A percentile compares a stretch with the other conserved stretches of the same genome.
phyloP scores from a whole-genome alignment of 2,888 invertebrate species.

The Cosmia trapezina region DNA sequence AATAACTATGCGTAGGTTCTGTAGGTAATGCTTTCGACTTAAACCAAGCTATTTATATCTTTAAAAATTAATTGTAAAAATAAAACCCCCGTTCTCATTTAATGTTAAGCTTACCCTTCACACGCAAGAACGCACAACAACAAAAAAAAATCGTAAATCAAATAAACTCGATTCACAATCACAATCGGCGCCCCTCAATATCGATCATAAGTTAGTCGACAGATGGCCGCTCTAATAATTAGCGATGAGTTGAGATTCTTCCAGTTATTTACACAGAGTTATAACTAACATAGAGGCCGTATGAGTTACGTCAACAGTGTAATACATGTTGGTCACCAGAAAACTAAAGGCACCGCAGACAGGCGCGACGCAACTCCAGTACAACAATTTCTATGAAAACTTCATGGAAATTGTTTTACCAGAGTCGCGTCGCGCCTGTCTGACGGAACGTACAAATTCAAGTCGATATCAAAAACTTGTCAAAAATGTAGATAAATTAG shows the following conservation, averaged over 20 bases:
- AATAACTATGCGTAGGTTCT: neutral
- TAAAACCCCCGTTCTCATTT: slow-evolving; percentile 28
- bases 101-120: slow-evolving; percentile 21
- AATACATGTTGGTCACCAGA: neutral
- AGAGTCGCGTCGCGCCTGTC: no score
- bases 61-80: slow-evolving; percentile 7
- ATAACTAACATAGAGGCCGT: slow-evolving; percentile 8
- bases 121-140: slow-evolving; percentile 44
- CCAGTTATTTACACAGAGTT: slow-evolving; percentile 38
- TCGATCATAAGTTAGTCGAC: slow-evolving; percentile 77
- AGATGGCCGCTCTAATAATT: slow-evolving; percentile 78
- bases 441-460: neutral
- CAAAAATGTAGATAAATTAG: no score
- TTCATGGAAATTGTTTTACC: no score
- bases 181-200: slow-evolving; percentile 67
- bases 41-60: neutral
- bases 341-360: no score
- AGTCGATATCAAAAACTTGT: neutral
- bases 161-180: slow-evolving; percentile 57
- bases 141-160: slow-evolving; percentile 53
- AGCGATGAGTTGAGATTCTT: slow-evolving; percentile 50
- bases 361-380: no score
- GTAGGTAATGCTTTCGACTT: neutral
- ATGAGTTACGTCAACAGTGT: no score
- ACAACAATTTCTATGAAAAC: no score